Evolutionary conservation across 92 coral and sea anemone species (phyloP), one percentile per base, ranked within the genome.

Genomic region (Paramuricea clavata): DNA sequence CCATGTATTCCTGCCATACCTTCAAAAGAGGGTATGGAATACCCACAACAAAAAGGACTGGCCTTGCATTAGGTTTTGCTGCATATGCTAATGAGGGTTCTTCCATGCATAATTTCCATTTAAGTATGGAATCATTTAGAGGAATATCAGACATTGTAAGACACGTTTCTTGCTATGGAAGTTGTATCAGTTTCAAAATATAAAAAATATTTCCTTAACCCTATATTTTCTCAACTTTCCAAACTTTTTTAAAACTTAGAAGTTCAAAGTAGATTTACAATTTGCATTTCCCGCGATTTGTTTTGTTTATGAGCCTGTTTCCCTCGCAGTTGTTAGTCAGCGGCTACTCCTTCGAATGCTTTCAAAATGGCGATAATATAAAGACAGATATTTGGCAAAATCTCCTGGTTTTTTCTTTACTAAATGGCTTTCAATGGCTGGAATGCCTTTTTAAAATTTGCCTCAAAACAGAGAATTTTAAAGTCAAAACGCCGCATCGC

Each of bases 51-150:
- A 87, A 69, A 78, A 91, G 81, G 43, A 92, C 87, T 56, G 79
- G 73, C 86, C 88, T 81, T 32, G 94, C 86, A 44, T 77, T 87
- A 67, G 83, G 84, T 81, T 92, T 76, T 83, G 88, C 94, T 36
- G 92, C 90, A 92, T 88, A 88, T 43, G 56, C 62, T 73, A 92
- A 81, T 33, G 90, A 88, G 68, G 90, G 92, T 28, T 81, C 89
- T 81, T 85, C 90, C n/a, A 88, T 81, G 9, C 59, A 19, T 78
- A 92, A 47, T 84, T 88, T 85, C 85, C 83, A 86, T 73, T 92
- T 68, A 42, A 84, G 81, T 54, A 78, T 85, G 64, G 87, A 74
- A n/a, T 89, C 50, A 25, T 67, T 57, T 26, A 73, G 76, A 57
- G 94, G 74, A 67, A 81, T 72, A 81, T 91, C 87, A 28, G 87